Conservation (phyloP, 2,888 invertebrate species). For the Temnothorax rugatulus region DNA sequence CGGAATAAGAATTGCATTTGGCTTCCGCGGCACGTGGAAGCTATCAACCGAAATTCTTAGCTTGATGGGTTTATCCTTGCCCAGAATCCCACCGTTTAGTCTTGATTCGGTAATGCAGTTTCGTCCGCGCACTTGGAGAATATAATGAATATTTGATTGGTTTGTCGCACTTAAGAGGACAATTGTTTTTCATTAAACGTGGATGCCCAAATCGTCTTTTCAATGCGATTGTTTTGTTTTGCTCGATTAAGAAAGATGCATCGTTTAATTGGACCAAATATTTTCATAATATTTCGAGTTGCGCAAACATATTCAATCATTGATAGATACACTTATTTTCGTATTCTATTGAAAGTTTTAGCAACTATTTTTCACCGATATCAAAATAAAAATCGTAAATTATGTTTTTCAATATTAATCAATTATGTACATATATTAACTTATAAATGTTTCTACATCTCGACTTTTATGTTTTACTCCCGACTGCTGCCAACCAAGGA, state of each 20-base stretch:
- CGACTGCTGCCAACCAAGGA: too few species aligned
- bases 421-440: neutral
- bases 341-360: neutral
- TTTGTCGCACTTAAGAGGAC: neutral
- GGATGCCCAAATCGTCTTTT: neutral
- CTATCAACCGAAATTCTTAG: slow-evolving; percentile 50
- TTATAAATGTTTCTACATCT: neutral
- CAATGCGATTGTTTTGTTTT: neutral
- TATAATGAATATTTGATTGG: slow-evolving; percentile 15
- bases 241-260: neutral
- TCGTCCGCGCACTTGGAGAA: neutral
- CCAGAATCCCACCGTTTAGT: slow-evolving; percentile 11
- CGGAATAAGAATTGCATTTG: slow-evolving; percentile 42
- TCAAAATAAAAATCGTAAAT: neutral
- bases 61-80: slow-evolving; percentile 33
- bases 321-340: neutral
- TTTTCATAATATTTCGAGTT: neutral
- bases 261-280: neutral
- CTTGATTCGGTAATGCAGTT: slow-evolving; percentile 1
- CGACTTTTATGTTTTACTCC: neutral
- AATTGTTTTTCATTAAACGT: neutral
- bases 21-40: slow-evolving; percentile 25
- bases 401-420: neutral
- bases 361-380: neutral
- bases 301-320: neutral